A percentile compares a stretch with the other conserved stretches of the same genome.
Evolutionary conservation across 2,113 vertebrate genomes (phyloP).

Genomic region (Eubucco bourcierii): DNA sequence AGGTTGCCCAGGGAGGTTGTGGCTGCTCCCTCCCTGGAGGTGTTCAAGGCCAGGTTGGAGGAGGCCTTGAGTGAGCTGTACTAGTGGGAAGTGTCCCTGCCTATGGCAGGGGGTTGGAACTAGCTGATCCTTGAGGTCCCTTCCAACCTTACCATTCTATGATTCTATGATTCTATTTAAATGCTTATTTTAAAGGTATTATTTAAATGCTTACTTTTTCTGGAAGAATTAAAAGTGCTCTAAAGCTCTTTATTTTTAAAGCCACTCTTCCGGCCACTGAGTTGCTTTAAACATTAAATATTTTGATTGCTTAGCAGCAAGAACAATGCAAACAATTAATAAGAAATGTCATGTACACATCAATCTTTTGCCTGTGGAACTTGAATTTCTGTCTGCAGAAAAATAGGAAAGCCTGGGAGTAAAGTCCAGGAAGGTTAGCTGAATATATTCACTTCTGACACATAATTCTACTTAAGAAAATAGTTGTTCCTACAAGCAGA

Average conservation of each 20-base stretch:
- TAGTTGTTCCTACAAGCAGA: neutral
- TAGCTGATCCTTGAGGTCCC: too few relatives aligned
- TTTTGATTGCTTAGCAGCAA: slow-evolving; percentile 6
- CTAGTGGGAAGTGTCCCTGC: too few relatives aligned
- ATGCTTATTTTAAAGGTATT: neutral
- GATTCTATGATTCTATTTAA: too few relatives aligned
- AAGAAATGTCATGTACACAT: neutral
- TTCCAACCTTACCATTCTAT: too few relatives aligned
- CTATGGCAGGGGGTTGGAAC: too few relatives aligned
- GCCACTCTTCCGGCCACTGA: slow-evolving; percentile 36
- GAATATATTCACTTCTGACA: neutral
- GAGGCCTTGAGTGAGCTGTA: too few relatives aligned
- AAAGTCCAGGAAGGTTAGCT: neutral
- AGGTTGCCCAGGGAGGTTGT: too few relatives aligned
- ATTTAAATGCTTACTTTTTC: slow-evolving; percentile 14
- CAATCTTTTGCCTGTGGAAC: neutral
- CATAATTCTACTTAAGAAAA: neutral
- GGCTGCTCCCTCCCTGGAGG: too few relatives aligned
- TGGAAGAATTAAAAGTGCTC: slow-evolving; percentile 5
- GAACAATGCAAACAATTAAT: neutral
- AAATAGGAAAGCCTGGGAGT: neutral
- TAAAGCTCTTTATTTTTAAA: slow-evolving; percentile 37
- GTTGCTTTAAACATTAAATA: slow-evolving; percentile 21
- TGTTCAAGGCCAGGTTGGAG: too few relatives aligned
- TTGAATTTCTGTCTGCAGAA: neutral